Base-by-base conservation (phyloP, 2,113 vertebrate genomes). In the Orientallactaga bullata region DNA sequence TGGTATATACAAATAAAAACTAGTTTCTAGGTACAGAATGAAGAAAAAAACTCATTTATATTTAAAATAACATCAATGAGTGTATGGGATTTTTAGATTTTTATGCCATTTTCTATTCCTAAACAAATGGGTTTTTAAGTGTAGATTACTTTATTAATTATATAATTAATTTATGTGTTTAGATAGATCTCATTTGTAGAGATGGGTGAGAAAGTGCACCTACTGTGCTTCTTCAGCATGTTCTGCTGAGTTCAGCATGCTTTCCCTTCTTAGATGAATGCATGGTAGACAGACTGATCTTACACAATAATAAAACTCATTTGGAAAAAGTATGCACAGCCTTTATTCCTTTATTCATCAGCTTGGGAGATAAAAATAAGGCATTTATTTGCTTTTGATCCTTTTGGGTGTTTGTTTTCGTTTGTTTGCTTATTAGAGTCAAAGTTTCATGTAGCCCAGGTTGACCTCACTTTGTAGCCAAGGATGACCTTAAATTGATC, bases 101-200 rank as follows among this genome's bases (percentile, higher is more conserved):
- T 76, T 72, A 7, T 73, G 28, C 78, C n/a, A 88, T 66, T 88
- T 60, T 83, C n/a, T 65, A 87, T n/a, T 66, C 6, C 85, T 47
- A 85, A 35, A 89, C 42, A 20, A 88, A 85, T 78, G 65, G 37
- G 9, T 73, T 9, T 23, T 73, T 42, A 90, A 84, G 63, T 37
- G 58, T 13, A 84, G 55, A 71, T 39, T 83, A 37, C 69, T 71
- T 94, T 80, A 55, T 84, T 93, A 91, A 60, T 65, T 47, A 13
- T 66, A 92, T 77, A 55, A 85, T 24, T 65, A 82, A 16, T 10
- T 84, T 13, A 63, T 35, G 7, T 80, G 77, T 72, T 72, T 47
- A 30, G 20, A 42, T 76, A 8, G n/a, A 71, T 89, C 61, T 58
- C 83, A 74, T 69, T 61, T 89, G 3, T 37, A 87, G 32, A 89